Conservation (phyloP, 2,888 invertebrate genomes). For the Cryptophagus acutangulus region DNA sequence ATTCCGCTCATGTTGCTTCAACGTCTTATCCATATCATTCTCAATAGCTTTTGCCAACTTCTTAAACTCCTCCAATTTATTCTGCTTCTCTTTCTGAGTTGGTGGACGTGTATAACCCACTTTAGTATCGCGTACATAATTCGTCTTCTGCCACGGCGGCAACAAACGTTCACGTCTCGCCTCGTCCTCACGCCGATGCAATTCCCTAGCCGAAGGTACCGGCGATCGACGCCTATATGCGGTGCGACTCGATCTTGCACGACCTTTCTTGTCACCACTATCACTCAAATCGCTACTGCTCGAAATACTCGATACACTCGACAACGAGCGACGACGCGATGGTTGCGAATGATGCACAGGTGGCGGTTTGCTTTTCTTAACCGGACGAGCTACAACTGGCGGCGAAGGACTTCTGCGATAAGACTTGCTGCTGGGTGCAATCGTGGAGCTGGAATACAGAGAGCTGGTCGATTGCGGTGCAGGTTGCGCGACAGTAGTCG, state of each 20-base stretch:
- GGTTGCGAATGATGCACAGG: constrained; percentile 10
- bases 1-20: constrained; percentile 74
- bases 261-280: constrained; percentile 10
- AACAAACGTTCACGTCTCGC: background rate
- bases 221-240: constrained; percentile 1
- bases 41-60: constrained; percentile 51
- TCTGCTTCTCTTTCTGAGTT: constrained; percentile 27
- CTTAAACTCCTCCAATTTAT: constrained; percentile 53
- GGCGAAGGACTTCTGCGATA: constrained; percentile 53
- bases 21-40: constrained; percentile 58
- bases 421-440: constrained; percentile 27
- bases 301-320: constrained; percentile 53
- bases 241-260: background rate
- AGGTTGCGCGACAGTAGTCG: background rate
- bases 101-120: background rate
- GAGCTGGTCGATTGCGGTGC: background rate
- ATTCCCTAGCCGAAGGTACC: background rate
- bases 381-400: constrained; percentile 53
- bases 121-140: constrained; percentile 2
- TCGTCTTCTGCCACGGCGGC: background rate
- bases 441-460: background rate
- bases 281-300: constrained; percentile 46
- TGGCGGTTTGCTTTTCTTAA: constrained; percentile 31
- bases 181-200: background rate
- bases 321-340: constrained; percentile 47